Conservation (phyloP, 2,888 invertebrate species). For the Dioctria rufipes region DNA sequence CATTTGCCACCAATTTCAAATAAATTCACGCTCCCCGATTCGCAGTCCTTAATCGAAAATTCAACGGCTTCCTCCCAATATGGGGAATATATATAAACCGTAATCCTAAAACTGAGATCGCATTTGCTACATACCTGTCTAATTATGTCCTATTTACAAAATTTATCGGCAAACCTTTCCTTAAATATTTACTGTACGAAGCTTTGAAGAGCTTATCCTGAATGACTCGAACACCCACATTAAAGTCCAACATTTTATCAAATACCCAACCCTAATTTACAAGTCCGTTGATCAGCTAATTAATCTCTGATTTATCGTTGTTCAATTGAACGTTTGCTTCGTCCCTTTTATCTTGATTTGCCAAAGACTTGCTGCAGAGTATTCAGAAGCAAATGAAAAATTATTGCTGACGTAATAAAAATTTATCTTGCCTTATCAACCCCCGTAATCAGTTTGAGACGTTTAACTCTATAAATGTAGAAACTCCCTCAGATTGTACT, state of each 20-base stretch:
- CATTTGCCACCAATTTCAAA: too few relatives aligned
- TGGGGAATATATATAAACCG: neutral
- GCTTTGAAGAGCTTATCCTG: constrained; percentile 1
- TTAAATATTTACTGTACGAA: constrained; percentile 28
- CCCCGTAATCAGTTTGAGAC: constrained; percentile 52
- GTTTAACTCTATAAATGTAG: constrained; percentile 50
- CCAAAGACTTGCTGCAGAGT: constrained; percentile 13
- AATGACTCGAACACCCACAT: neutral
- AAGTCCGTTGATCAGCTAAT: constrained; percentile 53
- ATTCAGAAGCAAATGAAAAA: constrained; percentile 53
- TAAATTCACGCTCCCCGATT: too few relatives aligned
- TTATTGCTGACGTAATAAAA: constrained; percentile 55
- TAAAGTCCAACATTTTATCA: constrained; percentile 31
- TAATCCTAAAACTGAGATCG: constrained; percentile 21
- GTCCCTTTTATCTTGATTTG: constrained; percentile 24
- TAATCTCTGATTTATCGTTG: constrained; percentile 51
- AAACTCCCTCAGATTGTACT: constrained; percentile 36
- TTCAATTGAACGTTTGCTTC: constrained; percentile 37
- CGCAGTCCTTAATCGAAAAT: too few relatives aligned
- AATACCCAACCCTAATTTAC: constrained; percentile 50
- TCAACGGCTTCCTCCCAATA: too few relatives aligned
- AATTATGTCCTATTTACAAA: constrained; percentile 21
- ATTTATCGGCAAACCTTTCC: constrained; percentile 28
- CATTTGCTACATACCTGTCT: constrained; percentile 15
- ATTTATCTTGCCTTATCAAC: constrained; percentile 54